These are phyloP conservation scores for Chiroxiphia lanceolata DNA, from an alignment of 2,797 vertebrate species.

Conservation along the genomic window DNA sequence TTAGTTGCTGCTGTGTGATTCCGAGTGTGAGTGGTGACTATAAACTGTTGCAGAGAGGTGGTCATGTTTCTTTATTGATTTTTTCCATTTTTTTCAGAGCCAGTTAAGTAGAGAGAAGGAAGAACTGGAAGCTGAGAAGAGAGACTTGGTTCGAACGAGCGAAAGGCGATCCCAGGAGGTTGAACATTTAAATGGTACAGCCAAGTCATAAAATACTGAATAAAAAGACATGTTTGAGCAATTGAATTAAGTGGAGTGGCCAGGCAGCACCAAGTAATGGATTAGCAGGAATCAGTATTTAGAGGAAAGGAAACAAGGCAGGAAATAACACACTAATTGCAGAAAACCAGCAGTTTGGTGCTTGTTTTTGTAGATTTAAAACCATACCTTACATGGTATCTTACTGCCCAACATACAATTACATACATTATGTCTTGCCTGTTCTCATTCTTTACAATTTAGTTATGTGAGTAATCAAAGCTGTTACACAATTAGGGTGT, in stretches of 20 bases:
- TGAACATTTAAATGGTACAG: conserved; percentile 89
- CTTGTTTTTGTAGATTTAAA: background rate
- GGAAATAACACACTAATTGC: background rate
- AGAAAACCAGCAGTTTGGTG: background rate
- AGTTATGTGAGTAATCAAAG: background rate
- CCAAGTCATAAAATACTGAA: background rate
- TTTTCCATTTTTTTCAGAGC: conserved; percentile 70
- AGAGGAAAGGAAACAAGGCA: background rate
- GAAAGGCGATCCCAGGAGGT: conserved; percentile 90
- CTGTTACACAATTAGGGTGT: background rate
- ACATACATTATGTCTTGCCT: background rate
- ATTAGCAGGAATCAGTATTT: background rate
- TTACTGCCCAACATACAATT: background rate
- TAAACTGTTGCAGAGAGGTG: background rate
- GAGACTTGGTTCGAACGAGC: conserved; percentile 89
- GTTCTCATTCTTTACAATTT: background rate
- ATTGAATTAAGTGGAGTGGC: background rate
- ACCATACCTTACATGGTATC: no score
- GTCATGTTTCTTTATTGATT: background rate
- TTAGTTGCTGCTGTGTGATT: background rate
- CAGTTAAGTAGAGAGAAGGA: conserved; percentile 88
- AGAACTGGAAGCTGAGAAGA: conserved; percentile 91
- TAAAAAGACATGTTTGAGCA: background rate
- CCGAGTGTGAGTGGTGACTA: background rate
- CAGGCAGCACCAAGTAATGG: background rate